Base-by-base conservation (phyloP, 2,888 invertebrate species). In the Caradrina kadenii region DNA sequence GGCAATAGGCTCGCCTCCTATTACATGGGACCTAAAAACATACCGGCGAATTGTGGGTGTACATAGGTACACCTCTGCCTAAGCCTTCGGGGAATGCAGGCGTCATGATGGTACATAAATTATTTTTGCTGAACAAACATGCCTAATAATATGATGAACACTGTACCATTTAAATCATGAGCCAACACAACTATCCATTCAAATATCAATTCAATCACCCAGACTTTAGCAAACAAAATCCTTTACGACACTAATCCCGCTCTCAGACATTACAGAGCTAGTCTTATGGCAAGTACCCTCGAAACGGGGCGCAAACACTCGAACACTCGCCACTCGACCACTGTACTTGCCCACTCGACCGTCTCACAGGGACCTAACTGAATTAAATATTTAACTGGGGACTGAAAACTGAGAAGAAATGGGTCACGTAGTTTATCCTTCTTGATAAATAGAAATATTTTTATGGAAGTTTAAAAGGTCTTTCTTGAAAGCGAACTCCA, bases 311-410 rank as follows among this genome's bases (percentile, higher is more conserved):
- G 69, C 70, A 72, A 74, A 69, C 65, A 69, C 81, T 79, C 53
- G 17, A 65, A 42, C 63, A 59, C 56, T 60, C 11, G 22, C 45
- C 55, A 53, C 69, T 66, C 61, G 59, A 62, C 63, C 52, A 54
- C 48, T 55, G 26, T 19, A 45, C 67, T 52, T 45, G 39, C 21
- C 69, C 53, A 74, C 64, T 76, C 60, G 73, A 53, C 55, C n/a
- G 42, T 71, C 39, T 52, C 50, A 50, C 13, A 39, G 26, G 50
- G 22, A 66, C 15, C 50, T 69, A 68, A 73, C 69, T 71, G 35
- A 75, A 75, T 71, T 70, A 67, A 78, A 77, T 80, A 77, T 81
- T 76, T 76, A 76, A 71, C 68, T 65, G 31, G 10, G 26, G 56
- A 67, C 52, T 63, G 26, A 73, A 71, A 73, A 63, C 62, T 67